Base-by-base conservation (phyloP, 2,888 invertebrate species). In the Galerucella calmariensis region DNA sequence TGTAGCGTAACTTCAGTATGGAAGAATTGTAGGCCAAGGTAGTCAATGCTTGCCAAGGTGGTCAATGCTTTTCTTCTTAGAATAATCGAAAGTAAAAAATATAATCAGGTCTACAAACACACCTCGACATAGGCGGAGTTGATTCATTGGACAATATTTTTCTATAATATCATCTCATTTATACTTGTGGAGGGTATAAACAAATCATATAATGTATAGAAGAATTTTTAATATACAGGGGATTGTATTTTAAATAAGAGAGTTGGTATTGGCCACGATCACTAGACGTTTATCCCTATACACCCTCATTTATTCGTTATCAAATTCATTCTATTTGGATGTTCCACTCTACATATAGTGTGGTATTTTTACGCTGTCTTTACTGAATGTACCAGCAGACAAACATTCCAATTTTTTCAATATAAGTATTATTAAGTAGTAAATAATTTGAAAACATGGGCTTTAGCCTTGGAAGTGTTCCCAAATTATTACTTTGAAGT, bases 21-120 rank as follows among this genome's bases (percentile, higher is more conserved):
- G 56, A 72, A 72, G 62, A 72, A 69, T 72, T 75, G 75, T 75
- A 67, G 75, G 75, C 72, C 75, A 75, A 75, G 75, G 75, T 72
- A 59, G 68, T n/a, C 62, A 59, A 72, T 75, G 66, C 59, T 69
- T 72, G 75, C 72, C 72, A 75, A 75, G 75, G 75, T 72, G 56
- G 69, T 24, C 58, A 66, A 72, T 75, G 67, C 61, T 59, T 61
- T 59, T 72, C 68, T 75, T 72, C 75, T 72, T 46, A 68, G 72
- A 75, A 69, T 69, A 66, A 65, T 69, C 62, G 69, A 69, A 75
- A 46, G 72, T 72, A 75, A 48, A 75, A 72, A 72, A 75, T 69
- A 66, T 72, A 75, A 67, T 72, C 48, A 72, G 69, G 72, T 72
- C 14, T 68, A 41, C 58, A 14, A 51, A 68, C 72, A 75, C 73